Conservation (phyloP, 2,113 vertebrate genomes). For the Mormoops blainvillei region DNA sequence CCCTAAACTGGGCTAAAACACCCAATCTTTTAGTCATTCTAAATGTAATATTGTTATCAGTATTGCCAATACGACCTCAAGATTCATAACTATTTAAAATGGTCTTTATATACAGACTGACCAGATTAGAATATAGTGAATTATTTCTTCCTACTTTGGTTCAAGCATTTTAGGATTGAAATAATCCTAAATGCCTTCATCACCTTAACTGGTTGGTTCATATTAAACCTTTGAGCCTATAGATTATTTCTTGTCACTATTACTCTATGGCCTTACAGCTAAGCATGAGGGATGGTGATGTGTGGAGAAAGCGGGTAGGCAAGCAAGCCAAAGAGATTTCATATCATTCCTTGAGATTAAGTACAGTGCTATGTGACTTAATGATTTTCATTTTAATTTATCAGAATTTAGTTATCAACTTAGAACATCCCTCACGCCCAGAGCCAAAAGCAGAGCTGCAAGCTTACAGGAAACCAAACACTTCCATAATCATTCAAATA, state of each 20-base stretch:
- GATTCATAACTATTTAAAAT: background rate
- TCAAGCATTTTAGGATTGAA: background rate
- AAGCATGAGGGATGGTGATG: background rate
- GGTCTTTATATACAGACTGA: background rate
- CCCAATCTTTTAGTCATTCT: background rate
- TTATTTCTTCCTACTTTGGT: background rate
- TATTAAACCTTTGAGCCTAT: background rate
- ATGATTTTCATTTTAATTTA: slow-evolving; percentile 12
- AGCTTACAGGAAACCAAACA: background rate
- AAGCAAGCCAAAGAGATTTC: background rate
- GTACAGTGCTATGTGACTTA: background rate
- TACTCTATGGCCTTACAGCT: background rate
- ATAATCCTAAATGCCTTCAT: background rate
- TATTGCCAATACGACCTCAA: background rate
- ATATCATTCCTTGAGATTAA: background rate
- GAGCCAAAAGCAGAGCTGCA: background rate
- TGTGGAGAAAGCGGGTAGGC: background rate
- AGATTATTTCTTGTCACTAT: background rate
- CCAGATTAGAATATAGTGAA: background rate
- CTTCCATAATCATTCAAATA: background rate
- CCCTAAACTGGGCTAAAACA: background rate
- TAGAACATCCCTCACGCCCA: background rate
- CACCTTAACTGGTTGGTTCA: background rate
- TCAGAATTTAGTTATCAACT: background rate
- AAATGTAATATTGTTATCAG: background rate